A percentile compares a stretch with the other conserved stretches of the same genome.
These are phyloP conservation scores for Ctenomys sociabilis DNA, from an alignment of 2,113 vertebrate species.

Conservation along the genomic window DNA sequence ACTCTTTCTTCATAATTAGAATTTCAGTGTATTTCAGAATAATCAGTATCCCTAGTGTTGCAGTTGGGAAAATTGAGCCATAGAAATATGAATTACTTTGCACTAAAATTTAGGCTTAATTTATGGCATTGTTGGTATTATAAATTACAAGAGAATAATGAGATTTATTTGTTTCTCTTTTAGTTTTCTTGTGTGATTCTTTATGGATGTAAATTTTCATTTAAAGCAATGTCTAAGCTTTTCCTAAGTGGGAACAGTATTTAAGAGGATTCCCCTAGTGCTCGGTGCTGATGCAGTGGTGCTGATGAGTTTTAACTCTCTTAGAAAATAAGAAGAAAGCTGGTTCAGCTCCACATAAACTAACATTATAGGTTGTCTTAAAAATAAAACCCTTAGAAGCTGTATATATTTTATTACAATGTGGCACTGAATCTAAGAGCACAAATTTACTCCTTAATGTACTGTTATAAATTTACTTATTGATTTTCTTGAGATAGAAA, in stretches of 20 bases:
- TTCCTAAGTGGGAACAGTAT: neutral
- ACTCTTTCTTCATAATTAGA: constrained; percentile 13
- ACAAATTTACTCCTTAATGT: neutral
- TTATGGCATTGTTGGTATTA: neutral
- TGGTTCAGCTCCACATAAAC: neutral
- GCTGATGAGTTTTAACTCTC: neutral
- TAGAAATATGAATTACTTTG: neutral
- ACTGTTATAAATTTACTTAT: constrained; percentile 17
- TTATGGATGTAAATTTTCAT: neutral
- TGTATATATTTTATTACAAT: neutral
- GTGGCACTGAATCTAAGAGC: neutral
- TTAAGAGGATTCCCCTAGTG: neutral
- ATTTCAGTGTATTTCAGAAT: constrained; percentile 6
- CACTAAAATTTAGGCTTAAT: neutral
- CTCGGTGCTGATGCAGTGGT: neutral
- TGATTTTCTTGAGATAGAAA: neutral
- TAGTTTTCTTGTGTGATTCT: neutral
- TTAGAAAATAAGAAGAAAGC: constrained; percentile 27
- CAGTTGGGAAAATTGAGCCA: neutral
- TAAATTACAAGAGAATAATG: neutral
- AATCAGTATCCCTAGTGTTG: neutral
- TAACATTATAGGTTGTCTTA: neutral
- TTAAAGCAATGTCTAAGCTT: neutral
- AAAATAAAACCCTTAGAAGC: neutral
- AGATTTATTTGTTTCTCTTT: neutral